Base-by-base conservation (phyloP, 2,888 invertebrate genomes). In the Julus scandinavius region DNA sequence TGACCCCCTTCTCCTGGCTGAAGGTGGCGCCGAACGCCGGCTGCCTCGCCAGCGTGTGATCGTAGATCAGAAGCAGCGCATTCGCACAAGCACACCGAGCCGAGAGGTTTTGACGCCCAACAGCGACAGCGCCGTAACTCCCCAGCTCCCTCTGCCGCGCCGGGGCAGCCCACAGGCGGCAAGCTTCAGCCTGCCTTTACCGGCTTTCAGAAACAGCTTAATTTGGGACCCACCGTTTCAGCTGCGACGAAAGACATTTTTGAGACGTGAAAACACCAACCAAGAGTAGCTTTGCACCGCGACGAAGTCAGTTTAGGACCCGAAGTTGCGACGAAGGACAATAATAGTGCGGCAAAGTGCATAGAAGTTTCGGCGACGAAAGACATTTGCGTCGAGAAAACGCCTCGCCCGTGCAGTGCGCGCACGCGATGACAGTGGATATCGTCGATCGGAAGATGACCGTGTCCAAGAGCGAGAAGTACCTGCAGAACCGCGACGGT, bases 401-500 rank as follows among this genome's bases (percentile, higher is more conserved):
- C 54, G 29, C 17, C 17, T 54, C 15, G 49, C 6, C 49, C 13
- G 13, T 13, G 49, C 49, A 49, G 49, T 49, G 49, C 49, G 49
- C 49, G 9, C 49, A 49, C 17, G 54, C 54, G 54, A 87, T 87
- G 87, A 87, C 87, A 41, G 87, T 87, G 72, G 86, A 86, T 86
- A 86, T 86, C 41, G 41, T 86, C 49, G 87, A 87, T 80, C 9
- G 40, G 20, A 54, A 38, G 6, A 87, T 87, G 87, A 87, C 87
- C 20, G 87, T 87, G 72, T 87, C 72, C 17, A 87, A 87, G 72
- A 80, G 72, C 40, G 87, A 87, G 41, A 41, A 87, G 6, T 87
- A 72, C 41, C 41, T 87, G 40, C 38, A 54, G 38, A 11, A 17
- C 13, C 63, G 87, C 54, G 72, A 63, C 20, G 29, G 11, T 9